A percentile compares a stretch with the other conserved stretches of the same genome.
phyloP scores from a whole-genome alignment of 2,888 invertebrate genomes.

The Myopa testacea region DNA sequence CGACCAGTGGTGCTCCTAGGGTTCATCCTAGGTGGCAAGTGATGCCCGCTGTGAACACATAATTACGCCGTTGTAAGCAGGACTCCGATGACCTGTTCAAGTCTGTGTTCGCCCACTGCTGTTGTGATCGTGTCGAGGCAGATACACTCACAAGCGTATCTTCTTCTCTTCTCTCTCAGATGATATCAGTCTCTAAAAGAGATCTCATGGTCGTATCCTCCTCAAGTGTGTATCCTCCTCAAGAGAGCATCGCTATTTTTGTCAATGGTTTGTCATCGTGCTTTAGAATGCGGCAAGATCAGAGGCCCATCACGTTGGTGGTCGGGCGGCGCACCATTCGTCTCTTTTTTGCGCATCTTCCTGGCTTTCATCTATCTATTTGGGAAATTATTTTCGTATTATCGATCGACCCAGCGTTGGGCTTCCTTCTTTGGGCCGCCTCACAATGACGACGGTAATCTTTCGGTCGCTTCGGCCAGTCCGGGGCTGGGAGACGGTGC shows the following conservation, averaged over 20 bases:
- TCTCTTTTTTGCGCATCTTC: conserved; percentile 29
- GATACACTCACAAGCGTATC: too few species aligned
- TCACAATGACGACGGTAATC: not conserved
- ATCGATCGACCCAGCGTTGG: conserved; percentile 49
- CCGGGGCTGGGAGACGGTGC: too few species aligned
- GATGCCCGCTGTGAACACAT: conserved; percentile 65
- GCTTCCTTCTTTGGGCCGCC: conserved; percentile 11
- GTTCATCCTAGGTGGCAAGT: conserved; percentile 62
- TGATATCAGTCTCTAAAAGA: not conserved
- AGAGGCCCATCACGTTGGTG: conserved; percentile 38
- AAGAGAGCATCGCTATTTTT: conserved; percentile 41
- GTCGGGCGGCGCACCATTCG: conserved; percentile 19
- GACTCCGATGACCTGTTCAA: conserved; percentile 40
- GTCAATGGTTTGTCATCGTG: conserved; percentile 48
- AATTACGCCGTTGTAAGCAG: conserved; percentile 51
- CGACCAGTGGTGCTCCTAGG: not conserved
- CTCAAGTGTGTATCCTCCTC: not conserved
- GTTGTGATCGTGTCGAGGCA: not conserved
- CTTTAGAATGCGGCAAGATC: conserved; percentile 35
- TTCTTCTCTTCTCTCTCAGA: too few species aligned
- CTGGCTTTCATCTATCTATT: not conserved
- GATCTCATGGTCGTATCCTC: not conserved
- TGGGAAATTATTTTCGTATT: conserved; percentile 63
- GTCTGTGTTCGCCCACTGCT: conserved; percentile 5
- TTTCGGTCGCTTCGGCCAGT: not conserved